Evolutionary conservation across 1,140 invertebrate species (phyloP), one percentile per base, ranked within the genome.

Genomic region (Drosophila micromelanica): DNA sequence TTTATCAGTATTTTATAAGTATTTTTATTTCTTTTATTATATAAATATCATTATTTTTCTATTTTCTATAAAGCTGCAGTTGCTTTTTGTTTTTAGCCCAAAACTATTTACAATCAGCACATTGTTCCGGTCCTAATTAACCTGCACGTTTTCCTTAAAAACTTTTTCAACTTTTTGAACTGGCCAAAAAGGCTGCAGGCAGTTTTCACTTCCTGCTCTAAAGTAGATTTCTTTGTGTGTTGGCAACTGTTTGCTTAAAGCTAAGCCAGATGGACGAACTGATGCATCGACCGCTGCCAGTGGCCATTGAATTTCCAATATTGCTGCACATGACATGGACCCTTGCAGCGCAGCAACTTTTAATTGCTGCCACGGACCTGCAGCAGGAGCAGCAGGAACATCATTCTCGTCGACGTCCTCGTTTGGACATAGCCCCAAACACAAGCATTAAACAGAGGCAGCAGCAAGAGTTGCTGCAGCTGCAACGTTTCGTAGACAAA

Each of bases 341-440:
- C 37, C 71, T 56, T 43, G 57, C 42, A 38, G 55, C 11, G 45
- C 65, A 70, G 71, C 72, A 87, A 87, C 63, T 87, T 87, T 87
- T 87, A 87, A 87, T 87, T 87, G 82, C 68, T 78, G 63, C 67
- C 81, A 78, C 71, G 84, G 84, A 69, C 78, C 82, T 78, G 52
- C 59, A 46, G 74, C 37, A 42, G 61, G 15, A 43, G 8, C 37
- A 42, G 61, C 23, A 43, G 8, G 12, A 48, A 27, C 64, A 13
- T 37, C 13, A 27, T 35, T 1, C 20, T 1, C 56, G 27, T 27
- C 27, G 27, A 32, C 30, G 30, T 45, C 45, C 23, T 46, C 42
- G 48, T 38, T 56, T 63, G 64, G 70, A 68, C 79, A 70, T 74
- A 69, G 49, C 30, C 61, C n/a, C n/a, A n/a, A 60, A 23, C 20